Evolutionary conservation across 1,140 invertebrate species (phyloP).

Genomic region (Rhysida immarginata): DNA sequence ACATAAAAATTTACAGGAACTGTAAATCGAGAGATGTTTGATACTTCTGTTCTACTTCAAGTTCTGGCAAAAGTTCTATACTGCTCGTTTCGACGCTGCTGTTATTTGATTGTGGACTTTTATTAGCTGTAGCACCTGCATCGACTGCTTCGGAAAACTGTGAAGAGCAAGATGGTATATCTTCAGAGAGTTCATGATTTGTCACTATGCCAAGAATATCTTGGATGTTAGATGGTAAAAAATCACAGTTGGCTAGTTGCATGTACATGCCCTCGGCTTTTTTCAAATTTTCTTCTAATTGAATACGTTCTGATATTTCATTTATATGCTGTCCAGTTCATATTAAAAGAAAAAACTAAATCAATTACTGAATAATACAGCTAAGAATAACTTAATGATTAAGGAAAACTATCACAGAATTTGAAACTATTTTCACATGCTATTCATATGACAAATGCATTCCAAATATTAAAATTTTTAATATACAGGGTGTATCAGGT

Average conservation of each 20-base stretch:
- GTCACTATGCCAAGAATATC: constrained; percentile 10
- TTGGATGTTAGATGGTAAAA: constrained; percentile 11
- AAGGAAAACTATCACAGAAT: too few relatives aligned
- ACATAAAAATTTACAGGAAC: not conserved
- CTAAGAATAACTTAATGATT: too few relatives aligned
- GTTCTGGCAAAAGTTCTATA: constrained; percentile 10
- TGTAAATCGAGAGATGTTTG: constrained; percentile 10
- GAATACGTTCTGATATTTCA: constrained; percentile 67
- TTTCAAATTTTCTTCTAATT: constrained; percentile 58
- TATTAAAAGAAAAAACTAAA: too few relatives aligned
- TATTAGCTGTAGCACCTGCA: not conserved
- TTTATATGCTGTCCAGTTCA: constrained; percentile 94
- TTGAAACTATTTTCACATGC: too few relatives aligned
- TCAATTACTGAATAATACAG: too few relatives aligned
- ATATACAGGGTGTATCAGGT: too few relatives aligned
- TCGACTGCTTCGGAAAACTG: not conserved
- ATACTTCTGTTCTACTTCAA: constrained; percentile 11
- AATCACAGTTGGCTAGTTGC: constrained; percentile 45
- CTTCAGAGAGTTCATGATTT: not conserved
- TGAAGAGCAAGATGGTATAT: not conserved
- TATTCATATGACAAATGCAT: too few relatives aligned
- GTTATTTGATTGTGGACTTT: constrained; percentile 4
- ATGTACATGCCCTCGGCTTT: constrained; percentile 78
- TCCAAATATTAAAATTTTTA: too few relatives aligned
- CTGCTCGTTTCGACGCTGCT: constrained; percentile 10